These are phyloP conservation scores for Alloscopus bannaensis DNA, from an alignment of 2,888 invertebrate species.

Conservation along the genomic window DNA sequence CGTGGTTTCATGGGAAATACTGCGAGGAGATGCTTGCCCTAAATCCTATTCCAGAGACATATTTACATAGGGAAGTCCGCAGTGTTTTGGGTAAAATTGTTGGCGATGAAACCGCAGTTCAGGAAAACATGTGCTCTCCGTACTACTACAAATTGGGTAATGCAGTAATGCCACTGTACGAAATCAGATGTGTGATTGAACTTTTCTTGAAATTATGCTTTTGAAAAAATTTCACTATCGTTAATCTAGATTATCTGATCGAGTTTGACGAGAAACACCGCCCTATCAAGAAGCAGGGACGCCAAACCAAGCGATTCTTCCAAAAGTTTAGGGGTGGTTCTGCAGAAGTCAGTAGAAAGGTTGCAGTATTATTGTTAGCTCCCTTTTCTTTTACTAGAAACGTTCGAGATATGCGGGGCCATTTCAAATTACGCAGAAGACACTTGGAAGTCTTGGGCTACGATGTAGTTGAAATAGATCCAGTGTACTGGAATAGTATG, in stretches of 20 bases:
- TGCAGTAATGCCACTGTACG: background rate
- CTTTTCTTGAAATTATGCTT: background rate
- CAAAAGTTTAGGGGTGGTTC: constrained; percentile 31
- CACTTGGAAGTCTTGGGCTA: constrained; percentile 82
- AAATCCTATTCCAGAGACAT: constrained; percentile 74
- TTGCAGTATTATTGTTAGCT: constrained; percentile 77
- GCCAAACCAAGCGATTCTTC: constrained; percentile 22
- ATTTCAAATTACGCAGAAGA: constrained; percentile 77
- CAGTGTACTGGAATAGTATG: constrained; percentile 79
- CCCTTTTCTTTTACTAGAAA: constrained; percentile 77
- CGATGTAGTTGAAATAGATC: constrained; percentile 78
- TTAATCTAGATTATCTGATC: constrained; percentile 73
- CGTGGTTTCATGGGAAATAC: constrained; percentile 83
- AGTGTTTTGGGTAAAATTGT: constrained; percentile 73
- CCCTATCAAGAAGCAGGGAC: constrained; percentile 53
- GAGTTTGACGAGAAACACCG: constrained; percentile 69
- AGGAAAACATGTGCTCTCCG: constrained; percentile 75
- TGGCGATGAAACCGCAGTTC: constrained; percentile 64
- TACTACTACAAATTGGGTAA: constrained; percentile 77
- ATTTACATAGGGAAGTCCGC: constrained; percentile 71
- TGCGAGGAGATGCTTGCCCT: constrained; percentile 77
- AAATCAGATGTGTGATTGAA: background rate
- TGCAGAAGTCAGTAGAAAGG: constrained; percentile 74
- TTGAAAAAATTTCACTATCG: constrained; percentile 9
- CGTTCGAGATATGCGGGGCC: constrained; percentile 77